Conservation (phyloP, 2,797 vertebrate species). For the Dromococcyx pavoninus region DNA sequence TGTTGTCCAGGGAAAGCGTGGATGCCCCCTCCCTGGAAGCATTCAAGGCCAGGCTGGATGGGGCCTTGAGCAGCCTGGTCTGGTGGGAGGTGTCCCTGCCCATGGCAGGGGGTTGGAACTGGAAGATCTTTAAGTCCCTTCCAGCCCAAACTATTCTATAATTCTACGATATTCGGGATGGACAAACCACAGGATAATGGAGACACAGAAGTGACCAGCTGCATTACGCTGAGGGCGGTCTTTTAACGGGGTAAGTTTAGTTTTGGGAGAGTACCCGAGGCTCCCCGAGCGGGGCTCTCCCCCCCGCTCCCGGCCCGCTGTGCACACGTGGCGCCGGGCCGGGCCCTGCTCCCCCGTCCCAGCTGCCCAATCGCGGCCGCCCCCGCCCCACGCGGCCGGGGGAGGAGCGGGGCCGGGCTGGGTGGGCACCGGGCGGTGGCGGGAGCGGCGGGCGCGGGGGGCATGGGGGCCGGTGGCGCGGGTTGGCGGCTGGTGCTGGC, state of each 20-base stretch:
- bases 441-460: background rate
- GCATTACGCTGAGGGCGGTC: rapidly evolving
- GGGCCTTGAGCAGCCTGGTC: too few species aligned
- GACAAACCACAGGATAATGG: rapidly evolving
- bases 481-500: background rate
- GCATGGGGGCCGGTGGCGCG: background rate
- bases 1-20: too few species aligned
- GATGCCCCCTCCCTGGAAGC: too few species aligned
- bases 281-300: rapidly evolving
- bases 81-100: too few species aligned
- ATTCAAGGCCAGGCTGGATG: too few species aligned
- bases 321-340: constrained; percentile 66
- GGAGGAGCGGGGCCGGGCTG: background rate
- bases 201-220: rapidly evolving
- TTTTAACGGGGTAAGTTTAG: too few species aligned
- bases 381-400: background rate
- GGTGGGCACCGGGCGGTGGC: too few species aligned
- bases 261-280: rapidly evolving
- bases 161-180: too few species aligned
- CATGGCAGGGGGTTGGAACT: too few species aligned
- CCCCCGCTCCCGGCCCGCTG: too few species aligned
- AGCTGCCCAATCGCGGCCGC: background rate
- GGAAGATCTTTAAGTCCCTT: too few species aligned
- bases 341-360: background rate
- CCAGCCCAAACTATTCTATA: too few species aligned